Percentiles rank a stretch among this genome's conserved stretches.
phyloP scores from a whole-genome alignment of 2,888 invertebrate species.

The Camptogramma bilineatum region DNA sequence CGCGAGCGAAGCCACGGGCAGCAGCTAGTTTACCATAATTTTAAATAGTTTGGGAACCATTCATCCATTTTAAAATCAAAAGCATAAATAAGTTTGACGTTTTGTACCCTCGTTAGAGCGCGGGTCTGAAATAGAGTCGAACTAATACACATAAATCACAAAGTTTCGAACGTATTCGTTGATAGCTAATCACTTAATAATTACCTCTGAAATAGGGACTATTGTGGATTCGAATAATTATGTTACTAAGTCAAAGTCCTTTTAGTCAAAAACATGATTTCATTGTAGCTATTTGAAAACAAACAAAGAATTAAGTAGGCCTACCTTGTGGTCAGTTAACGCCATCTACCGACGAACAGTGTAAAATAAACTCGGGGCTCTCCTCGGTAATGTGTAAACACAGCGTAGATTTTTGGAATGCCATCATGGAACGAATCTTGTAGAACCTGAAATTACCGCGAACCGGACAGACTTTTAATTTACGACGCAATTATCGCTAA shows the following conservation, averaged over 20 bases:
- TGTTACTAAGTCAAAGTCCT: not conserved
- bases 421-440: conserved; percentile 54
- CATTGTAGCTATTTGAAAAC: not conserved
- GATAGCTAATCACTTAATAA: conserved; percentile 78
- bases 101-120: conserved; percentile 44
- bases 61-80: conserved; percentile 36
- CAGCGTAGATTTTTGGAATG: conserved; percentile 31
- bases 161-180: conserved; percentile 71
- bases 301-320: conserved; percentile 14
- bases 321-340: conserved; percentile 30
- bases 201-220: conserved; percentile 60
- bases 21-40: too few relatives aligned
- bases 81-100: conserved; percentile 43
- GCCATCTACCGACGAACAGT: conserved; percentile 60
- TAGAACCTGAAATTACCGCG: conserved; percentile 67
- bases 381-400: conserved; percentile 32
- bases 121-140: conserved; percentile 41
- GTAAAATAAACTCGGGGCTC: conserved; percentile 26
- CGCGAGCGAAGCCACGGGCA: too few relatives aligned
- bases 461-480: conserved; percentile 69
- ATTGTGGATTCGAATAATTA: not conserved
- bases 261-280: not conserved
- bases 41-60: conserved; percentile 11
- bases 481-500: conserved; percentile 75
- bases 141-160: conserved; percentile 80